phyloP scores from a whole-genome alignment of 2,888 invertebrate genomes.

The Acrobasis repandana region DNA sequence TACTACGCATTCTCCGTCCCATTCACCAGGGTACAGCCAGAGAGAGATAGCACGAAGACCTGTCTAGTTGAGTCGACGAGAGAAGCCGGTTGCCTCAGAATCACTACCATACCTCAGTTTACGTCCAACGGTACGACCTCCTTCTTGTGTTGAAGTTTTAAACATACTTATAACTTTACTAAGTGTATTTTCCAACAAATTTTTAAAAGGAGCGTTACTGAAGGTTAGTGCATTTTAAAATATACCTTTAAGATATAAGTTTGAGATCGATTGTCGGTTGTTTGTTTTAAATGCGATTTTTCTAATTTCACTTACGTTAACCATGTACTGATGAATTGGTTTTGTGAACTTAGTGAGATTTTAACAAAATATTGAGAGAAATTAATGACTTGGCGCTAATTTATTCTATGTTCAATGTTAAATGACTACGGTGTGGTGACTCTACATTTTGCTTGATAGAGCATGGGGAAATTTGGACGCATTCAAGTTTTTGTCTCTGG shows the following conservation, averaged over 20 bases:
- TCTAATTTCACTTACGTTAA: constrained; percentile 10
- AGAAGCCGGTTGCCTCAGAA: constrained; percentile 9
- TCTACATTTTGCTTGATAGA: not conserved
- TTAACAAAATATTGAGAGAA: constrained; percentile 5
- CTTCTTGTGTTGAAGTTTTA: not conserved
- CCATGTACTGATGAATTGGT: not conserved
- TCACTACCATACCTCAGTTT: constrained; percentile 43
- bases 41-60: constrained; percentile 21
- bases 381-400: constrained; percentile 10
- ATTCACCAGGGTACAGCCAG: constrained; percentile 14
- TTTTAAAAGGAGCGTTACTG: not conserved
- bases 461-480: not conserved
- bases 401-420: constrained; percentile 14
- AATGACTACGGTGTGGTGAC: not conserved
- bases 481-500: too few species aligned
- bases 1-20: constrained; percentile 26
- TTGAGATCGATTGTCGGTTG: not conserved
- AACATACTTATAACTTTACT: not conserved
- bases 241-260: not conserved
- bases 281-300: not conserved
- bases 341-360: constrained; percentile 6
- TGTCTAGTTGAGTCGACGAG: constrained; percentile 15
- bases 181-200: not conserved
- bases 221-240: constrained; percentile 1
- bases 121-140: constrained; percentile 19